A percentile compares a stretch with the other conserved stretches of the same genome.
Conservation (phyloP, 2,113 vertebrate species). For the Rhinolophus sinicus region DNA sequence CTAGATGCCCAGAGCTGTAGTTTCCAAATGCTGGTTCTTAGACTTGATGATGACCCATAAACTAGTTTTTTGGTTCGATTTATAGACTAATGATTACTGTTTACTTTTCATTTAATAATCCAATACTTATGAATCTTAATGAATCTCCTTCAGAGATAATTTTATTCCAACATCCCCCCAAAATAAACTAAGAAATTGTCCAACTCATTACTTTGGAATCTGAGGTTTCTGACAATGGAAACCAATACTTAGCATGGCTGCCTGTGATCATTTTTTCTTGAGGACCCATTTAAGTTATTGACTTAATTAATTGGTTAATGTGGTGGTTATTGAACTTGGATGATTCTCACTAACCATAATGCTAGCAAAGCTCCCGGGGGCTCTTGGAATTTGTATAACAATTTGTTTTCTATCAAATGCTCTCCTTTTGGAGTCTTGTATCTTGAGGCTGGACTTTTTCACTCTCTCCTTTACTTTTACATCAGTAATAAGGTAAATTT, state of each 20-base stretch:
- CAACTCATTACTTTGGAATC: background rate
- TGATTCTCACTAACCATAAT: background rate
- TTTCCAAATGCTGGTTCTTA: background rate
- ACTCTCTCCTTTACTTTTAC: background rate
- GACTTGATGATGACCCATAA: background rate
- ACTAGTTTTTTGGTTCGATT: background rate
- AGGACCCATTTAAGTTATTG: background rate
- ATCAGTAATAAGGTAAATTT: background rate
- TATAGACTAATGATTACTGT: background rate
- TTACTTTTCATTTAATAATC: constrained; percentile 18
- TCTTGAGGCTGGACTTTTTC: background rate
- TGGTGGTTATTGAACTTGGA: background rate
- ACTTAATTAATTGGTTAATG: background rate
- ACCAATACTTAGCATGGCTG: background rate
- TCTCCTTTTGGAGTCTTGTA: background rate
- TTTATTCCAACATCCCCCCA: background rate
- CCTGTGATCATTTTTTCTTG: background rate
- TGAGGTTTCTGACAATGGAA: background rate
- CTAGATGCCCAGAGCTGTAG: background rate
- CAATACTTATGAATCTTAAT: background rate
- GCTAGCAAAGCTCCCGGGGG: background rate
- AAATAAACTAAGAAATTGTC: background rate
- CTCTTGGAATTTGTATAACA: background rate
- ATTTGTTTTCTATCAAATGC: background rate
- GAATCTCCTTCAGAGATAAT: background rate